Evolutionary conservation across 1,140 invertebrate genomes (phyloP), one percentile per base, ranked within the genome.

Genomic region (Tetramorium alpestre): DNA sequence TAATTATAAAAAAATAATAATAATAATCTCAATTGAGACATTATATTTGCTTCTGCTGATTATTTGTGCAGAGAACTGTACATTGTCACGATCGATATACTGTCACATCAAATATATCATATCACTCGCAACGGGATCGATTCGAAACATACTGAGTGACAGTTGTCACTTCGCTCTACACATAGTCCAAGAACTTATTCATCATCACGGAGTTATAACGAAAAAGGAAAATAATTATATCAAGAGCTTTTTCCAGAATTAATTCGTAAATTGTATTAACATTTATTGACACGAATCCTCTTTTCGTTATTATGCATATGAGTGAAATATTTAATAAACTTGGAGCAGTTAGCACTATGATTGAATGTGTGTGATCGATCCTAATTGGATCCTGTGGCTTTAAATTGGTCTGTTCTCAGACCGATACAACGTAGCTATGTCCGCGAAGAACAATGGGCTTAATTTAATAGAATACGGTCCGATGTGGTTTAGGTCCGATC

Each of bases 401-500:
- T 84, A 75, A 84, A 84, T 84, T 84, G 80, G 80, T 84, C 80
- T 47, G 80, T 84, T 75, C 80, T 84, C 80, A 69, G 69, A 3
- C 80, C 69, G 54, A 73, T 73, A 84, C 80, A 84, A 84, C 80
- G 80, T 38, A 84, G 67, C 80, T 75, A 47, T 60, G 64, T 70
- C 18, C 54, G 54, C 80, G 80, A 84, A 84, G 80, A 84, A 84
- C 80, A 84, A 84, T 84, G 80, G 80, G 80, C 70, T 84, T 84
- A 84, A 84, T 84, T 84, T 84, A 84, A 84, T 84, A 84, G 80
- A 84, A 84, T 84, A 84, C 80, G 69, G 80, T 60, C 54, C 80
- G 54, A 25, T 84, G 80, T 75, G 80, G 80, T 84, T 78, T 70
- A 84, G 80, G 54, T 84, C 54, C 69, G 80, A 84, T 84, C 80